Evolutionary conservation across 1,140 invertebrate genomes (phyloP).

Genomic region (Leptinotarsa defecta): DNA sequence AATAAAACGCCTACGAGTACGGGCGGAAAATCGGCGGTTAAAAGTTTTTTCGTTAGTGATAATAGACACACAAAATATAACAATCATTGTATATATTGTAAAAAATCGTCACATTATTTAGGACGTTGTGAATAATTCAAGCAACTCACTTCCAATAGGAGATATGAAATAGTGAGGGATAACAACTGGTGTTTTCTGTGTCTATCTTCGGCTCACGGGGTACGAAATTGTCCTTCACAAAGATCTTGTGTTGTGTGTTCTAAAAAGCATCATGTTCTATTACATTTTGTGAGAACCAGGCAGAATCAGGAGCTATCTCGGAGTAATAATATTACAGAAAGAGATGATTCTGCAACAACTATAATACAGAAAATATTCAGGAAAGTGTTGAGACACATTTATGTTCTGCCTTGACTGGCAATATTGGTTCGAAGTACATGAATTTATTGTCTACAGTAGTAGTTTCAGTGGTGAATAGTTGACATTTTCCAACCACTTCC

Average conservation of each 20-base stretch:
- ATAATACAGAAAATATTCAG: not conserved
- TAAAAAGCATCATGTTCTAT: too few species aligned
- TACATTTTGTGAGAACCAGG: too few species aligned
- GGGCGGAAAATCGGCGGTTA: not conserved
- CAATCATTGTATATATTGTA: constrained; percentile 1
- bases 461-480: not conserved
- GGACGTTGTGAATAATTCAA: not conserved
- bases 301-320: not conserved
- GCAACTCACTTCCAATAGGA: not conserved
- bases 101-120: not conserved
- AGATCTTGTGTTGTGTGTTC: too few species aligned
- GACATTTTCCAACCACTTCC: too few species aligned
- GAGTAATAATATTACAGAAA: not conserved
- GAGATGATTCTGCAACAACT: not conserved
- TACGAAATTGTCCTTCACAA: too few species aligned
- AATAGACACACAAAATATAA: not conserved
- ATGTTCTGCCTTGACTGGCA: too few species aligned
- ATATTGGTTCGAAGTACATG: not conserved
- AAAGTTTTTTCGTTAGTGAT: not conserved
- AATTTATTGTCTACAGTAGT: not conserved
- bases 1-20: too few species aligned
- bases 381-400: too few species aligned
- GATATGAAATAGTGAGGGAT: not conserved
- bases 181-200: not conserved
- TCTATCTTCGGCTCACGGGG: not conserved